A percentile compares a stretch with the other conserved stretches of the same genome.
These are phyloP conservation scores for Dicentrarchus labrax DNA, from an alignment of 2,113 vertebrate species.

Conservation along the genomic window DNA sequence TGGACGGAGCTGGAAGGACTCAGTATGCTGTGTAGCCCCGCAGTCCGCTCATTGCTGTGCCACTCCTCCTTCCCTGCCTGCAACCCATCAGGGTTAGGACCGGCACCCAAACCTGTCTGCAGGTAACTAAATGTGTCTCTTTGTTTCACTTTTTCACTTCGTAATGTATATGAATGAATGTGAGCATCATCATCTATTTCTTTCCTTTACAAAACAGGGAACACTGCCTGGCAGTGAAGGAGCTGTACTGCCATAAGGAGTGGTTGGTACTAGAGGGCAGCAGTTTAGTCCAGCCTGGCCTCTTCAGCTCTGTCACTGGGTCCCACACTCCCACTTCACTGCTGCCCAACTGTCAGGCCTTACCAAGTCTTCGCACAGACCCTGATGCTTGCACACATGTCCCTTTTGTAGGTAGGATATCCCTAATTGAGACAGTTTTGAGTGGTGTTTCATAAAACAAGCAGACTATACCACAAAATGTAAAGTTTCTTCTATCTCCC, in stretches of 20 bases:
- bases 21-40: slow-evolving; percentile 87
- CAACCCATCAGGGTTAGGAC: slow-evolving; percentile 88
- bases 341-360: slow-evolving; percentile 88
- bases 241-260: slow-evolving; percentile 95
- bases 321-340: slow-evolving; percentile 79
- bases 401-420: slow-evolving; percentile 90
- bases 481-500: neutral
- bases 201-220: slow-evolving; percentile 83
- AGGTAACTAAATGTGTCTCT: slow-evolving; percentile 81
- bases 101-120: slow-evolving; percentile 93
- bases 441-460: neutral
- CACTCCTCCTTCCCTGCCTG: slow-evolving; percentile 93
- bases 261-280: slow-evolving; percentile 89
- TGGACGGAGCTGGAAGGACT: slow-evolving; percentile 89
- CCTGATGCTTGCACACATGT: slow-evolving; percentile 87
- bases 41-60: slow-evolving; percentile 91
- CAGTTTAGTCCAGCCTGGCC: slow-evolving; percentile 57
- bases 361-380: slow-evolving; percentile 89
- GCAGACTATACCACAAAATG: neutral
- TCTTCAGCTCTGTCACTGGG: slow-evolving; percentile 76
- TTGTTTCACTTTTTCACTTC: neutral
- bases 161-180: neutral
- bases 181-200: fast-evolving
- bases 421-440: neutral
- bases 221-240: slow-evolving; percentile 95